These are phyloP conservation scores for Paradisaea rubra DNA, from an alignment of 2,113 vertebrate species.

Conservation along the genomic window DNA sequence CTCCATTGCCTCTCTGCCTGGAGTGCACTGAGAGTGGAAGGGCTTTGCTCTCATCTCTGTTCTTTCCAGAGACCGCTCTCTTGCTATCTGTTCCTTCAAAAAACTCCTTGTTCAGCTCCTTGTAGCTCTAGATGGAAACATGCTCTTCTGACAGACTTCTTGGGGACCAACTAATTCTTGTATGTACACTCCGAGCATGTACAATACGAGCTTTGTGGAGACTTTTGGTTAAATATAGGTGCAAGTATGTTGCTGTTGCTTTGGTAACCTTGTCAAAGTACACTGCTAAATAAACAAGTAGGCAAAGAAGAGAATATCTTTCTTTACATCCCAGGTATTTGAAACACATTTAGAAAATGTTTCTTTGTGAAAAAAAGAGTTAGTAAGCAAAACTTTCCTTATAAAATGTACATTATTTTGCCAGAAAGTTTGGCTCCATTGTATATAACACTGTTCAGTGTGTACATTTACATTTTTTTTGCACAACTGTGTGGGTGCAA, in stretches of 20 bases:
- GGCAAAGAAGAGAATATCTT: background rate
- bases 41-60: background rate
- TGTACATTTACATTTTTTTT: background rate
- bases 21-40: background rate
- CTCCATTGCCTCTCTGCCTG: background rate
- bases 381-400: background rate
- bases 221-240: background rate
- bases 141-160: background rate
- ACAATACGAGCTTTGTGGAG: background rate
- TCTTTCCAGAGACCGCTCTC: background rate
- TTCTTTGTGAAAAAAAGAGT: background rate
- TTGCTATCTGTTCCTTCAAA: background rate
- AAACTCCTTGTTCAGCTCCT: background rate
- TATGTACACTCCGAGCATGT: background rate
- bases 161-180: background rate
- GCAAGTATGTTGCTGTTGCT: background rate
- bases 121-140: background rate
- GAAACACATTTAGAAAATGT: background rate
- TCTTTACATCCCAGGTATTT: background rate
- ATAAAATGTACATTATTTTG: background rate
- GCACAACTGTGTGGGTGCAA: background rate
- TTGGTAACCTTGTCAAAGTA: background rate
- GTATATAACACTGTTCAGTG: background rate
- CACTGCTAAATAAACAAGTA: background rate
- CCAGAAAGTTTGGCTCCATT: background rate